A percentile compares a stretch with the other conserved stretches of the same genome.
Conservation (phyloP, 2,888 invertebrate species). For the Pogonocherus hispidulus region DNA sequence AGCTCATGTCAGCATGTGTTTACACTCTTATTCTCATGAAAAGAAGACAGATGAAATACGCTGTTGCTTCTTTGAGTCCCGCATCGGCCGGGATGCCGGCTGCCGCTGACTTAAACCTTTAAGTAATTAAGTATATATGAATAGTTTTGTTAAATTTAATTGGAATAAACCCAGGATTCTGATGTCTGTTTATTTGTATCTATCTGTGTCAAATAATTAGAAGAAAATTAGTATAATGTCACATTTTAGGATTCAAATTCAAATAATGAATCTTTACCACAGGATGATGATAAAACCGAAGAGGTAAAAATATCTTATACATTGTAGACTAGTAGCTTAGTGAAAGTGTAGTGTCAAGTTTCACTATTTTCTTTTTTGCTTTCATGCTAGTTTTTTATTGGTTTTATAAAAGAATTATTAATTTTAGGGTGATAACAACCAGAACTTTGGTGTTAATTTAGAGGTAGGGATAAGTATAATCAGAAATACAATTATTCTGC, state of each 20-base stretch:
- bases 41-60: too few relatives aligned
- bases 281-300: conserved; percentile 23
- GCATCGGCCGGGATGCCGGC: too few relatives aligned
- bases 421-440: conserved; percentile 48
- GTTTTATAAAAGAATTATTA: conserved; percentile 6
- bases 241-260: conserved; percentile 34
- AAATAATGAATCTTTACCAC: conserved; percentile 26
- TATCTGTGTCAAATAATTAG: not conserved
- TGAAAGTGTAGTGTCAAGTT: not conserved
- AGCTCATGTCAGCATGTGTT: too few relatives aligned
- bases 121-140: too few relatives aligned
- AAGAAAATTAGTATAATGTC: not conserved
- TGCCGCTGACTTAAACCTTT: too few relatives aligned
- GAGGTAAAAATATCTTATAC: conserved; percentile 28
- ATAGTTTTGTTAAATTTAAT: too few relatives aligned
- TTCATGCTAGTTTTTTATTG: not conserved
- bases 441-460: conserved; percentile 52
- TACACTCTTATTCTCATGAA: too few relatives aligned
- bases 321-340: not conserved
- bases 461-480: conserved; percentile 52
- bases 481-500: not conserved
- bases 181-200: conserved; percentile 1
- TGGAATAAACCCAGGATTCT: too few relatives aligned
- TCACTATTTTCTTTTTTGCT: too few relatives aligned
- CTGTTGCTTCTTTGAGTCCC: too few relatives aligned